Conservation (phyloP, 2,888 invertebrate genomes). For the Lasioglossum calceatum region DNA sequence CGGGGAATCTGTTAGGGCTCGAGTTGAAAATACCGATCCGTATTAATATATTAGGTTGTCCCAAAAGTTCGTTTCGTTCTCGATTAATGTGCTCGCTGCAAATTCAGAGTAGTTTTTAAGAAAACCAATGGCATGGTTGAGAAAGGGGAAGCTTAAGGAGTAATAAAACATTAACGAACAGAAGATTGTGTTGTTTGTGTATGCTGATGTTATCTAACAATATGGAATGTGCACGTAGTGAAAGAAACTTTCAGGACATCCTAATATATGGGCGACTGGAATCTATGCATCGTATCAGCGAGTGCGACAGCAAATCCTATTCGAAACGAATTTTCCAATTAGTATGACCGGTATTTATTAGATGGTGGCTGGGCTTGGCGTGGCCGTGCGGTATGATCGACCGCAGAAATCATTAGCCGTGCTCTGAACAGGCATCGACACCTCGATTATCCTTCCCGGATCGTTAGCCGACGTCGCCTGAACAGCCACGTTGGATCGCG, state of each 20-base stretch:
- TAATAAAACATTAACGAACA: too few species aligned
- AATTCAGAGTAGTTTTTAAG: too few species aligned
- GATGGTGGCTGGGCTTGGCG: background rate
- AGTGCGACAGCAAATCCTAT: background rate
- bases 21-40: background rate
- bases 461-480: slow-evolving; percentile 30
- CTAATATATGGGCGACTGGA: background rate
- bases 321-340: background rate
- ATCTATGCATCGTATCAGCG: background rate
- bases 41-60: too few species aligned
- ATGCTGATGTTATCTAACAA: too few species aligned
- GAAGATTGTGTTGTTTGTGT: too few species aligned
- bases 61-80: too few species aligned
- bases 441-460: slow-evolving; percentile 16
- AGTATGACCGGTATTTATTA: slow-evolving; percentile 6
- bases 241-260: too few species aligned
- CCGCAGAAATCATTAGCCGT: slow-evolving; percentile 13
- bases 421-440: slow-evolving; percentile 30
- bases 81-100: too few species aligned
- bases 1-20: background rate
- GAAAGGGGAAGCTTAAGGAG: too few species aligned
- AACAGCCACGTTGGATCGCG: slow-evolving; percentile 35
- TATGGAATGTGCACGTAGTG: too few species aligned
- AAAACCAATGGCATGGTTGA: too few species aligned
- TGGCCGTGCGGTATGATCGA: slow-evolving; percentile 21